Evolutionary conservation across 2,797 vertebrate species (phyloP).

Genomic region (Cheirogaleus major): DNA sequence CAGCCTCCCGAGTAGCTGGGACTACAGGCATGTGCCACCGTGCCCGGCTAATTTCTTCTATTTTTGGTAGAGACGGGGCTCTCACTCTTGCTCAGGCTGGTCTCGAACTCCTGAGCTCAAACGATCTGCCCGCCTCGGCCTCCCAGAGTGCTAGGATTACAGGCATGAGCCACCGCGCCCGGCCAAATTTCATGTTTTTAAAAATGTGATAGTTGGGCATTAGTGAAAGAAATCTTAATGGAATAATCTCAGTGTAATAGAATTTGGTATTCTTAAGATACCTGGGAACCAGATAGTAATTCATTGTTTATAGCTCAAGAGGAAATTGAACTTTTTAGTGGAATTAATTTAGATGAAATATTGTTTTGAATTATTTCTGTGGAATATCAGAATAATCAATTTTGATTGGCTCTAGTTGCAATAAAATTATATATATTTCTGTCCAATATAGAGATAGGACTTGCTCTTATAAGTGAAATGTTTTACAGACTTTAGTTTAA

Average conservation of each 20-base stretch:
- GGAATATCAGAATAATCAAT: not conserved
- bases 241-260: not conserved
- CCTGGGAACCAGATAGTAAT: not conserved
- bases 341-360: constrained; percentile 29
- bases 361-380: constrained; percentile 31
- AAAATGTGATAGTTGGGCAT: not conserved
- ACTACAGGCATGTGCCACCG: no score
- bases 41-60: no score
- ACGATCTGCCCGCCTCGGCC: no score
- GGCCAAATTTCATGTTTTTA: not conserved
- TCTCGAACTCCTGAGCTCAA: no score
- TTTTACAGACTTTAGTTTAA: not conserved
- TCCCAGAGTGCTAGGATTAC: no score
- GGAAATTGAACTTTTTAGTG: not conserved
- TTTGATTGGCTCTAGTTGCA: not conserved
- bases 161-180: not conserved
- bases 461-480: not conserved
- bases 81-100: no score
- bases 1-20: no score
- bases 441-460: not conserved
- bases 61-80: no score
- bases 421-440: not conserved
- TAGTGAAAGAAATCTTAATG: constrained; percentile 43
- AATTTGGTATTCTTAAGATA: constrained; percentile 10
- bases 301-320: constrained; percentile 40